These are phyloP conservation scores for Nemurella pictetii DNA, from an alignment of 2,888 invertebrate genomes.

Conservation along the genomic window DNA sequence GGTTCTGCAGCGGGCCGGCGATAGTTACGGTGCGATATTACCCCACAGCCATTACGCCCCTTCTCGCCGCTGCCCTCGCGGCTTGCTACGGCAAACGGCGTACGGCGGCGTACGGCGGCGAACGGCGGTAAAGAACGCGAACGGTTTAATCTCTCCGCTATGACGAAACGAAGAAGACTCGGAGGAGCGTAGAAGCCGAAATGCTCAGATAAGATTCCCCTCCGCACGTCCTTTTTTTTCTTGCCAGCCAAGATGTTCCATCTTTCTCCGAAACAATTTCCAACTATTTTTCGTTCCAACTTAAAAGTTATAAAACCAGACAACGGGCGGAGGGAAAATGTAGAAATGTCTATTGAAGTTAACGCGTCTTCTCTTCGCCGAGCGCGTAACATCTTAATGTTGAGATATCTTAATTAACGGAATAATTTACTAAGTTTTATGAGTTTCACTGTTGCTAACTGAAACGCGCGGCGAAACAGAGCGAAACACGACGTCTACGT, in stretches of 20 bases:
- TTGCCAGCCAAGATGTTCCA: neutral
- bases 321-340: neutral
- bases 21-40: slow-evolving; percentile 7
- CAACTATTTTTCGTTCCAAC: slow-evolving; percentile 9
- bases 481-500: neutral
- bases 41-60: slow-evolving; percentile 7
- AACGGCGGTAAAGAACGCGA: neutral
- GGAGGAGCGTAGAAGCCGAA: neutral
- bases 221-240: neutral
- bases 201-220: slow-evolving; percentile 16
- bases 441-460: neutral
- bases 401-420: slow-evolving; percentile 22
- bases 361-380: neutral
- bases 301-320: slow-evolving; percentile 12
- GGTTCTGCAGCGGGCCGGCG: neutral
- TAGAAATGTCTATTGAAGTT: neutral
- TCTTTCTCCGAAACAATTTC: slow-evolving; percentile 1
- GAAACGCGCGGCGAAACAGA: neutral
- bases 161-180: slow-evolving; percentile 13
- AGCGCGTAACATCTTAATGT: slow-evolving; percentile 5
- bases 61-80: neutral
- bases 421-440: slow-evolving; percentile 13
- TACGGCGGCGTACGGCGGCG: neutral
- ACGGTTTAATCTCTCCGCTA: slow-evolving; percentile 11
- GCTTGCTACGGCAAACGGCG: neutral